Conservation (phyloP, 23 tunicate genomes). For the Trididemnum clinides region DNA sequence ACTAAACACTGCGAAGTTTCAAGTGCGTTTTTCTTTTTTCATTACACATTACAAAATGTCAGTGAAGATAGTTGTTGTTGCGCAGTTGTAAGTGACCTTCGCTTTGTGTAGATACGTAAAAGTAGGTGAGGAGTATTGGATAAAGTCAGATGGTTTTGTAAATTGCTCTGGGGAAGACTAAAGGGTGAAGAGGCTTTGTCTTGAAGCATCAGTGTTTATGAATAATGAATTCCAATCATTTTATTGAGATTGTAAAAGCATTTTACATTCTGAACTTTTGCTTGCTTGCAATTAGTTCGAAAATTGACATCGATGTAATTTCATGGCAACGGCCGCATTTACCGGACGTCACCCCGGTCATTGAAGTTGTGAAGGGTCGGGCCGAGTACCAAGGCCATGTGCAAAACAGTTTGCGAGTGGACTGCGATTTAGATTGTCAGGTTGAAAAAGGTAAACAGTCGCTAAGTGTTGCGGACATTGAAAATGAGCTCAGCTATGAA, state of each 20-base stretch:
- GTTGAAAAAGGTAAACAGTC: conserved; percentile 38
- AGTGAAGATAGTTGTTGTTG: no score
- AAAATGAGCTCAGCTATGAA: conserved; percentile 65
- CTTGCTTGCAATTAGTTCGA: background rate
- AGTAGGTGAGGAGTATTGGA: no score
- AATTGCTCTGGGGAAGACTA: no score
- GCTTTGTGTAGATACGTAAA: no score
- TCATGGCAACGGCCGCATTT: conserved; percentile 77
- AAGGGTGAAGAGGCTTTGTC: no score
- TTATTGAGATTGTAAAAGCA: background rate
- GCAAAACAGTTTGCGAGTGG: conserved; percentile 20
- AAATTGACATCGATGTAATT: background rate
- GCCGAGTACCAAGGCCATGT: conserved; percentile 82
- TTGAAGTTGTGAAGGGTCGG: conserved; percentile 37
- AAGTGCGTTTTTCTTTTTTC: no score
- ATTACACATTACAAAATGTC: no score
- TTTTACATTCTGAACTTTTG: background rate
- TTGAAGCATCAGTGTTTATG: no score
- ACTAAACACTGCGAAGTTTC: no score
- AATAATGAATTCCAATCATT: no score
- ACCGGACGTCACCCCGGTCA: conserved; percentile 44
- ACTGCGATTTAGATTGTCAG: conserved; percentile 77
- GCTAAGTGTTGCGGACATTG: conserved; percentile 29
- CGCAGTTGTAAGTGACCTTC: no score
- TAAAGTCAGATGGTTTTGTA: no score